Percentiles rank a stretch among this genome's conserved stretches.
Evolutionary conservation across 2,888 invertebrate genomes (phyloP).

Genomic region (Scelioninae gen. 1): DNA sequence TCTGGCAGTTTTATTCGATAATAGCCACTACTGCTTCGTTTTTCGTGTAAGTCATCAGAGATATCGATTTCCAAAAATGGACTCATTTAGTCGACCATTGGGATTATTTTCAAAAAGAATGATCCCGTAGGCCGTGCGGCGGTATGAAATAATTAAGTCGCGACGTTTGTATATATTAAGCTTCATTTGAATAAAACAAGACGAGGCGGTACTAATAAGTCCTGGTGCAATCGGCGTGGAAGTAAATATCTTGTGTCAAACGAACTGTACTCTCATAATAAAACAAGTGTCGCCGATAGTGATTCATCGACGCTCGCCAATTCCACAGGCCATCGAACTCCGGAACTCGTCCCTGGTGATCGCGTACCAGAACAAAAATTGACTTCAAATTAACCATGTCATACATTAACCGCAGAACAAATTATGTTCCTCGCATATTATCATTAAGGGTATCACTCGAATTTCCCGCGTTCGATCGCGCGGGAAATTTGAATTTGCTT

Average conservation of each 20-base stretch:
- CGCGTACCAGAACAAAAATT: conserved; percentile 22
- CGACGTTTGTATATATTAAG: conserved; percentile 66
- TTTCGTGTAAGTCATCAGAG: neutral
- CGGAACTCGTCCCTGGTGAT: conserved; percentile 63
- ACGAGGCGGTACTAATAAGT: conserved; percentile 64
- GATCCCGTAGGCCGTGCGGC: conserved; percentile 41
- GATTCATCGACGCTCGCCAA: conserved; percentile 78
- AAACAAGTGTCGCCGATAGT: conserved; percentile 78
- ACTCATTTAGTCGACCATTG: conserved; percentile 25
- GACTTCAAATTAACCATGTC: conserved; percentile 31
- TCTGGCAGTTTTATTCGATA: neutral
- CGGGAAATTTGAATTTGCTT: neutral
- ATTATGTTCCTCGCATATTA: conserved; percentile 9
- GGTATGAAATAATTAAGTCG: conserved; percentile 64
- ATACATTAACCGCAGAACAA: conserved; percentile 24
- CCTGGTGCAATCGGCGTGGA: conserved; percentile 64
- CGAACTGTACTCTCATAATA: conserved; percentile 80
- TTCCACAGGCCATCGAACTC: conserved; percentile 78
- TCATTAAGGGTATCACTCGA: neutral
- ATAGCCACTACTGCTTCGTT: neutral
- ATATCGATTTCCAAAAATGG: conserved; percentile 36
- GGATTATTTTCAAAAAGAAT: conserved; percentile 37
- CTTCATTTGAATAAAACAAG: conserved; percentile 66
- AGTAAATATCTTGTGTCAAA: conserved; percentile 71
- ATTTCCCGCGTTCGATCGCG: neutral